Conservation (phyloP, 2,797 vertebrate genomes). For the Protonibea diacanthus region DNA sequence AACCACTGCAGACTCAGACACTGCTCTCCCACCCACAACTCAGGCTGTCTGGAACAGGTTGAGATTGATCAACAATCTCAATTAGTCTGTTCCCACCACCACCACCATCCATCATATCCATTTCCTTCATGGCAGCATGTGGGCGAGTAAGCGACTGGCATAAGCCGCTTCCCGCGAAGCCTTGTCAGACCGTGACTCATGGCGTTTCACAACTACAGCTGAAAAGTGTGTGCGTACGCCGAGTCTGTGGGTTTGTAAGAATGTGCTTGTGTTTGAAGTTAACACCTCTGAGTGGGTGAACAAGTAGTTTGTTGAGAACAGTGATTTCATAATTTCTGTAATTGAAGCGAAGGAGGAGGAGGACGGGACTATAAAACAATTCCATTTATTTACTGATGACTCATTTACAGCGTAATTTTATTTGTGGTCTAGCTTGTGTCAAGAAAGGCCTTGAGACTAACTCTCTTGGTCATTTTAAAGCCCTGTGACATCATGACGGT, state of each 20-base stretch:
- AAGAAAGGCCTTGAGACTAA: background rate
- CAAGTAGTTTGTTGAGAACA: background rate
- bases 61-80: conserved; percentile 38
- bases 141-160: conserved; percentile 46
- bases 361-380: conserved; percentile 27
- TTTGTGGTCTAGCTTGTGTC: conserved; percentile 15
- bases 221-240: too few species aligned
- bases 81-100: conserved; percentile 20
- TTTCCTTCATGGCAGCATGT: conserved; percentile 25
- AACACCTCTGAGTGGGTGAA: conserved; percentile 9
- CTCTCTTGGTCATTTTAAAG: background rate
- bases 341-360: background rate
- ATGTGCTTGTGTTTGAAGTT: background rate
- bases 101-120: conserved; percentile 54
- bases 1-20: conserved; percentile 45
- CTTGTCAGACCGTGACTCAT: conserved; percentile 56
- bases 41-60: conserved; percentile 35
- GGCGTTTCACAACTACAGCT: conserved; percentile 55
- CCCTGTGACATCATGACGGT: background rate
- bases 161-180: conserved; percentile 12
- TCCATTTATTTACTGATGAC: conserved; percentile 27
- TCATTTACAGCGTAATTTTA: conserved; percentile 7
- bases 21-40: conserved; percentile 54
- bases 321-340: conserved; percentile 33
- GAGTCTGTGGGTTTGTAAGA: background rate